phyloP scores from a whole-genome alignment of 64 coral and sea anemone genomes.

The Montipora capricornis region DNA sequence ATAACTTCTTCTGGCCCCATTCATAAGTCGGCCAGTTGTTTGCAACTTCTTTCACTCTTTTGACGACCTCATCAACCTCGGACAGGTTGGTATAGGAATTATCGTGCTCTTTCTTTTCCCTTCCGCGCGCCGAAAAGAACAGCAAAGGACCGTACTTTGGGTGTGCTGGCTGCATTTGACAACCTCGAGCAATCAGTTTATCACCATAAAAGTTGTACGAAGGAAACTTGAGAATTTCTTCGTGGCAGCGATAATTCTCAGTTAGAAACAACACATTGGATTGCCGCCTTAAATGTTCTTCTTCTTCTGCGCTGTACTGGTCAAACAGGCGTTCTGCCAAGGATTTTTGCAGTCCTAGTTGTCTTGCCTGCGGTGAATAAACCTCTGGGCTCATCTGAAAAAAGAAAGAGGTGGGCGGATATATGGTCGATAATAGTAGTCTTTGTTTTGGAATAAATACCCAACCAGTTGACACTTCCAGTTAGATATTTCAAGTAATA shows the following conservation, averaged over 20 bases:
- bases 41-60: constrained; percentile 59
- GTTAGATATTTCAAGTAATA: too few relatives aligned
- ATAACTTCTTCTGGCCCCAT: constrained; percentile 46
- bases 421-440: background rate
- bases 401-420: background rate
- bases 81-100: constrained; percentile 54
- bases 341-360: constrained; percentile 44
- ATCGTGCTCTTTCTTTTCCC: constrained; percentile 39
- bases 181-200: constrained; percentile 57
- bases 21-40: constrained; percentile 15
- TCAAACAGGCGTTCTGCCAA: constrained; percentile 69
- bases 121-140: constrained; percentile 59
- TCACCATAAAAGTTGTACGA: constrained; percentile 75
- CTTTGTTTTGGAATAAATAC: background rate
- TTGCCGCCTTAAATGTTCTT: background rate
- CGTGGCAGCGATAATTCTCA: constrained; percentile 84
- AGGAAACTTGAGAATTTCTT: constrained; percentile 79
- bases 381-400: constrained; percentile 76
- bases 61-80: constrained; percentile 60
- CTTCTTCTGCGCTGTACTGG: background rate
- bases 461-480: too few relatives aligned
- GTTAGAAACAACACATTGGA: constrained; percentile 60
- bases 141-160: constrained; percentile 60
- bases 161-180: constrained; percentile 36
- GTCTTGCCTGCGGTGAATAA: constrained; percentile 18